Conservation (phyloP, 2,113 vertebrate species). For the human (Homo sapiens) region DNA sequence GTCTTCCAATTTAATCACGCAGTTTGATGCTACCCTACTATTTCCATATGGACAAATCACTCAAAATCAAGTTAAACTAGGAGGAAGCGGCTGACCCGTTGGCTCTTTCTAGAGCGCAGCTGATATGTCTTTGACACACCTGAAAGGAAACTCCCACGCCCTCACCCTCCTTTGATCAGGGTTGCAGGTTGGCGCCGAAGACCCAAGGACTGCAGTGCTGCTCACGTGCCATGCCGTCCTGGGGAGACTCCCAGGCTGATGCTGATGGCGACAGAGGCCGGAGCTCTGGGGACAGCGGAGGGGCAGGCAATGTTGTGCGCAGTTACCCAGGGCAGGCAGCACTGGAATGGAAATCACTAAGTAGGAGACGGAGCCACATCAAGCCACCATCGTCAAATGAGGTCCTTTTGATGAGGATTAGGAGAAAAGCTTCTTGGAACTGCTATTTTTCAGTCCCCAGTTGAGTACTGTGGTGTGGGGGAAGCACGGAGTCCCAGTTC, state of each 20-base stretch:
- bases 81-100: not conserved
- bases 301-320: not conserved
- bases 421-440: not conserved
- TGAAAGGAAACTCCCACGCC: not conserved
- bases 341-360: not conserved
- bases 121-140: not conserved
- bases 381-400: not conserved
- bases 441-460: not conserved
- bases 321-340: not conserved
- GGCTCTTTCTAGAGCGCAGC: conserved; percentile 4
- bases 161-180: not conserved
- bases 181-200: not conserved
- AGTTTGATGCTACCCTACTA: conserved; percentile 5
- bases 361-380: not conserved
- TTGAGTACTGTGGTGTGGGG: not conserved
- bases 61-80: conserved; percentile 45
- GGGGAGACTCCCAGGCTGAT: not conserved
- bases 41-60: conserved; percentile 44
- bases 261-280: not conserved
- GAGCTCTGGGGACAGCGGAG: not conserved
- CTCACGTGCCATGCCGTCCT: not conserved
- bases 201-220: not conserved
- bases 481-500: not conserved
- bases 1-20: conserved; percentile 37
- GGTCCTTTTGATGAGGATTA: not conserved